These are phyloP conservation scores for Patella pellucida DNA, from an alignment of 2,888 invertebrate species.

Conservation along the genomic window DNA sequence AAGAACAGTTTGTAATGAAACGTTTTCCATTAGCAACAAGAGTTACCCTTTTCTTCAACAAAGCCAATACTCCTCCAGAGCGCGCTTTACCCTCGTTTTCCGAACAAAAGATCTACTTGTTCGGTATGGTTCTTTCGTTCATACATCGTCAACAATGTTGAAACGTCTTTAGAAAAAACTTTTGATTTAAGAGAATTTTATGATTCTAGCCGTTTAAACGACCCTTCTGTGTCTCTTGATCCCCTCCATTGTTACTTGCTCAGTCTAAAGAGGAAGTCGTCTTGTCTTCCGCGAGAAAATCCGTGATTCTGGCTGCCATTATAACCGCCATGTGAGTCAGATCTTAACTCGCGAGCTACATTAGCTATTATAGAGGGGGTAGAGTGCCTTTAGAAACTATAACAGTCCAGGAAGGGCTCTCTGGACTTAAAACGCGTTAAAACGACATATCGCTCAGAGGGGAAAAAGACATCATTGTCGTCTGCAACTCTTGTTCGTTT, in stretches of 20 bases:
- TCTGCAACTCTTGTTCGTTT: background rate
- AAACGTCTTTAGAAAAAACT: conserved; percentile 2
- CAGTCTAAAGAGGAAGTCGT: no score
- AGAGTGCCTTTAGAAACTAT: background rate
- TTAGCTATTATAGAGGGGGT: background rate
- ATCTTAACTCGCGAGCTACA: conserved; percentile 2
- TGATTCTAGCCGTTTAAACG: background rate
- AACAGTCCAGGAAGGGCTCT: background rate
- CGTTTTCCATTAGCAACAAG: conserved; percentile 7
- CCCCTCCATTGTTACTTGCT: no score
- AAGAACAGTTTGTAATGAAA: background rate
- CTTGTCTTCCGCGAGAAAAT: no score
- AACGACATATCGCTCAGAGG: conserved; percentile 1
- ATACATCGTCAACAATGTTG: background rate
- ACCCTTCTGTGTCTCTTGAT: conserved; percentile 4
- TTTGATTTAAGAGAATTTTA: conserved; percentile 2
- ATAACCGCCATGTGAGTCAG: background rate
- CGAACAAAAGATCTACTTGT: background rate
- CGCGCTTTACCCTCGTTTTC: background rate
- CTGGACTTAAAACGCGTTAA: background rate
- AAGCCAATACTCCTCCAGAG: background rate
- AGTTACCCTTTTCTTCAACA: conserved; percentile 10
- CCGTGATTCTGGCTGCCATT: background rate
- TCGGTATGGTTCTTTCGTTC: background rate
- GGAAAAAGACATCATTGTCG: background rate